A percentile compares a stretch with the other conserved stretches of the same genome.
phyloP scores from a whole-genome alignment of 2,888 invertebrate genomes.

The Julus scandinavius region DNA sequence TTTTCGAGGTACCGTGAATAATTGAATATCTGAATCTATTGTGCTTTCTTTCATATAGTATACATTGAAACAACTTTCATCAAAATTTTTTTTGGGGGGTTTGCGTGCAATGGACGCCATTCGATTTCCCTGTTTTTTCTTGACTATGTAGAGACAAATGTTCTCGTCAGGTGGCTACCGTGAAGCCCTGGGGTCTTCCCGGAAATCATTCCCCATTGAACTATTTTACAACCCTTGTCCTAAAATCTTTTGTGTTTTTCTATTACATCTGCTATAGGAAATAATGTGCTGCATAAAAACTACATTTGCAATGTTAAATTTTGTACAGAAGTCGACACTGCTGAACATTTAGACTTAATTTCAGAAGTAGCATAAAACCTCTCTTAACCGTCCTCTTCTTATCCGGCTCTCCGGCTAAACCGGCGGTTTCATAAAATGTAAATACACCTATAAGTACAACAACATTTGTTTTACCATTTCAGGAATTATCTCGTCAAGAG shows the following conservation, averaged over 20 bases:
- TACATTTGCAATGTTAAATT: neutral
- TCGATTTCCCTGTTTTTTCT: neutral
- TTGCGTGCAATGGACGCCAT: neutral
- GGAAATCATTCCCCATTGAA: neutral
- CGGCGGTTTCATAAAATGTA: too few relatives aligned
- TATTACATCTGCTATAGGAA: too few relatives aligned
- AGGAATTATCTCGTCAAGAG: too few relatives aligned
- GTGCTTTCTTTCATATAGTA: constrained; percentile 6
- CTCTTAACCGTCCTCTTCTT: too few relatives aligned
- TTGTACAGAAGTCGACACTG: too few relatives aligned
- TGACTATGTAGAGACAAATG: too few relatives aligned
- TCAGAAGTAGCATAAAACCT: too few relatives aligned
- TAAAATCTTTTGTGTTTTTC: neutral
- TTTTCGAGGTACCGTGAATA: neutral
- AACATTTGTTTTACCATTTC: too few relatives aligned
- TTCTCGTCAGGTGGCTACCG: neutral
- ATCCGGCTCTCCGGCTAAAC: too few relatives aligned
- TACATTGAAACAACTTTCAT: neutral
- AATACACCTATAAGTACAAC: too few relatives aligned
- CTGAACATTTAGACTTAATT: too few relatives aligned
- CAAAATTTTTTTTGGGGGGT: neutral
- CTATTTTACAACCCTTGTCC: neutral
- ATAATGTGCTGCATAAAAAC: neutral
- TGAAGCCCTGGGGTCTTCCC: neutral
- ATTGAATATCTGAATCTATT: neutral